Evolutionary conservation across 2,113 vertebrate genomes (phyloP), one percentile per base, ranked within the genome.

Genomic region (Syngnathus typhle): DNA sequence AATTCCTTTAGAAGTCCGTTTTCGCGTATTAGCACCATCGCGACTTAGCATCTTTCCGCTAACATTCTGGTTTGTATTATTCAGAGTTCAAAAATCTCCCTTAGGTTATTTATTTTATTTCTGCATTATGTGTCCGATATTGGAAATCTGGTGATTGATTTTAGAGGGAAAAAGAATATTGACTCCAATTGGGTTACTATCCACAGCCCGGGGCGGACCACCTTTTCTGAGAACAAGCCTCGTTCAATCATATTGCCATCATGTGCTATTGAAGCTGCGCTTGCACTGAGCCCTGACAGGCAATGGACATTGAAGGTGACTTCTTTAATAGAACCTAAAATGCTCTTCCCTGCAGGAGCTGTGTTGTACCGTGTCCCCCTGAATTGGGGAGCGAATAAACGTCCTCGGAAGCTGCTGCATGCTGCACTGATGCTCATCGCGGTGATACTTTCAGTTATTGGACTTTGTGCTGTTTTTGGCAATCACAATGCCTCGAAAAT

Each of bases 401-500:
- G 92, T 0, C 93, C 92, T n/a, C 96, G 95, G 94, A 98, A 98
- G 75, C 39, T 93, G 15, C 79, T 94, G 7, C 96, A 96, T 0
- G 84, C 92, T 0, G 32, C 68, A 0, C 69, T 94, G 75, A 88
- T 94, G 68, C 85, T 96, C 61, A 47, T 78, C 1, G 86, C 92
- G 0, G 85, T 98, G 4, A 0, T 84, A 55, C 73, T 95, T 60
- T 73, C 91, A 0, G 83, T 95, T 2, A 32, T 95, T 75, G 96
- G 95, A 9, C 85, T 98, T 11, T 90, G 75, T 0, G 96, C 95
- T 0, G 96, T 97, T 49, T 97, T 98, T 38, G 10, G 27, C 13
- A 89, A 86, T 78, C 96, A 98, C 68, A 92, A 90, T 0, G 4
- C 27, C 0, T 1, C 68, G 0, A 41, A 72, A 0, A 92, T 69